A percentile compares a stretch with the other conserved stretches of the same genome.
Conservation (phyloP, 2,797 vertebrate species). For the Heliangelus exortis region DNA sequence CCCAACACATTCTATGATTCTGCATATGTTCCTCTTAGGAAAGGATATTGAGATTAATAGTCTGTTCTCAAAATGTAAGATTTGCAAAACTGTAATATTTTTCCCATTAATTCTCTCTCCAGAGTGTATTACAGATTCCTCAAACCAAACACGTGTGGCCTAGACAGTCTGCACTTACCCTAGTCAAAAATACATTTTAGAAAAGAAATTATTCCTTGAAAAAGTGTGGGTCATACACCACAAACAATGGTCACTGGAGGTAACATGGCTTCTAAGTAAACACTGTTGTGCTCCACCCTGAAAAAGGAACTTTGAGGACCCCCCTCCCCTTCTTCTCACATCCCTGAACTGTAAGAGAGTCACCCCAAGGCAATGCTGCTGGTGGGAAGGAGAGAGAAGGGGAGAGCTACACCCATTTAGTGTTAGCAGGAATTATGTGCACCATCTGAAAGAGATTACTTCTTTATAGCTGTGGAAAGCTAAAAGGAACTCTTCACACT, state of each 20-base stretch:
- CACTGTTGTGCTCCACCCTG: background rate
- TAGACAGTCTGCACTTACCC: background rate
- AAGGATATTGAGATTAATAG: background rate
- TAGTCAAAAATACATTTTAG: background rate
- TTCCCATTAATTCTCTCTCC: background rate
- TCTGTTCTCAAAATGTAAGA: background rate
- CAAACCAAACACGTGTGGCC: background rate
- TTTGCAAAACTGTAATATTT: conserved; percentile 6
- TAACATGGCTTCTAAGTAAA: background rate
- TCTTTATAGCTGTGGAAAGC: background rate
- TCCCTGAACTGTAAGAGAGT: background rate
- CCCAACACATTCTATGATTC: no score
- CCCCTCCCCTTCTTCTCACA: background rate
- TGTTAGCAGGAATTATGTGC: conserved; percentile 30
- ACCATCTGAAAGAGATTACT: background rate
- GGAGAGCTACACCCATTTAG: conserved; percentile 34
- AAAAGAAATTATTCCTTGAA: background rate
- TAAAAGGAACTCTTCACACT: background rate
- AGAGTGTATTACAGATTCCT: background rate
- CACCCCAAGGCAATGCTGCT: background rate
- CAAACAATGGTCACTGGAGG: background rate
- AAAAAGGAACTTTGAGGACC: background rate
- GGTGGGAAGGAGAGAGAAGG: background rate
- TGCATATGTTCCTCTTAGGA: background rate
- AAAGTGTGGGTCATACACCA: background rate